phyloP scores from a whole-genome alignment of 2,797 vertebrate species.

The Eupleurogrammus muticus region DNA sequence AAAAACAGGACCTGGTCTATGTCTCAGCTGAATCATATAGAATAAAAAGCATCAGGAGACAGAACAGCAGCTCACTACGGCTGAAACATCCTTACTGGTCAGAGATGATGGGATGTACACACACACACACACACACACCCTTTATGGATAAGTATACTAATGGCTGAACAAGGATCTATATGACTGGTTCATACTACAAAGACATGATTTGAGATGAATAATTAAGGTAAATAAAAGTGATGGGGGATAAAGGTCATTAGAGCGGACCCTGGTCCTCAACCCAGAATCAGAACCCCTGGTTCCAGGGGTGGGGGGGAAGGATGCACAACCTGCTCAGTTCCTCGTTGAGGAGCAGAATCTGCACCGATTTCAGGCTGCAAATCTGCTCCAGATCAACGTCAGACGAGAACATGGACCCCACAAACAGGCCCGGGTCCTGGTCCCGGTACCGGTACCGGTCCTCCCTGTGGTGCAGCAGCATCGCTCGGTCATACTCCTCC shows the following conservation, averaged over 20 bases:
- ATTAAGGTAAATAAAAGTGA: background rate
- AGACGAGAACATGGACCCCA: constrained; percentile 1
- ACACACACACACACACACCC: background rate
- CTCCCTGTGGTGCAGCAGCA: constrained; percentile 41
- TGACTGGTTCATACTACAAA: background rate
- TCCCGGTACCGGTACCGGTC: no score
- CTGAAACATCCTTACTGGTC: background rate
- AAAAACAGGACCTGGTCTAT: background rate
- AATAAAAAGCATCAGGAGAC: background rate
- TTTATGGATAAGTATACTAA: background rate
- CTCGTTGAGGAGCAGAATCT: constrained; percentile 1
- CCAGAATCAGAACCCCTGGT: constrained; percentile 1
- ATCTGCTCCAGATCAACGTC: constrained; percentile 3
- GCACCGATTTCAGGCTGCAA: constrained; percentile 14
- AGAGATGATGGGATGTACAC: background rate
- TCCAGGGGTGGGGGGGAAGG: background rate
- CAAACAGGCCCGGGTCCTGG: constrained; percentile 20
- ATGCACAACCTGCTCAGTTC: background rate
- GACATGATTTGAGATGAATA: constrained; percentile 5
- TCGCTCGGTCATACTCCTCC: background rate
- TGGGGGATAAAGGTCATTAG: background rate
- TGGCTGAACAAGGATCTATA: background rate
- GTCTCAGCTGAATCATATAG: background rate
- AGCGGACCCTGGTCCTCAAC: background rate
- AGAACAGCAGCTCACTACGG: background rate